Evolutionary conservation across 2,113 vertebrate genomes (phyloP).

Genomic region (Oceanites oceanicus): DNA sequence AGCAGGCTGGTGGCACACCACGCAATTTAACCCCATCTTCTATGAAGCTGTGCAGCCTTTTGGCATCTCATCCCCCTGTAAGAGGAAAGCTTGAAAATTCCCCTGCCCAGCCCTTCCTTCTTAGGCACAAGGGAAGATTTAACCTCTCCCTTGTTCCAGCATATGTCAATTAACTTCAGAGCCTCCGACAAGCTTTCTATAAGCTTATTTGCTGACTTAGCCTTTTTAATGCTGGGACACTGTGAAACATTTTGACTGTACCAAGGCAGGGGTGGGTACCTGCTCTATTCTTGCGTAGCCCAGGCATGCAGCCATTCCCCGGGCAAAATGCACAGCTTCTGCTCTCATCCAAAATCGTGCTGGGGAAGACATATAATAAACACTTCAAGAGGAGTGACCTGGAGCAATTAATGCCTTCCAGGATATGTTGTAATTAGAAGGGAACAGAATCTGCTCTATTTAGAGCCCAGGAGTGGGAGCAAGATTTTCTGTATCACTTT

Average conservation of each 20-base stretch:
- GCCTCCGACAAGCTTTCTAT: background rate
- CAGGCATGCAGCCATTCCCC: background rate
- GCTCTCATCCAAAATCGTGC: background rate
- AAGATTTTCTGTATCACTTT: background rate
- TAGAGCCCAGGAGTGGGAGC: background rate
- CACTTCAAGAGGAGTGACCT: background rate
- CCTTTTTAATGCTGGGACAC: conserved; percentile 1
- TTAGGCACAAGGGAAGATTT: background rate
- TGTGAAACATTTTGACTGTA: background rate
- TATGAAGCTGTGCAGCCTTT: background rate
- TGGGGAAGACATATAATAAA: background rate
- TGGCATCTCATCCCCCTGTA: background rate
- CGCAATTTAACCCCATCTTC: background rate
- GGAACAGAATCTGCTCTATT: background rate
- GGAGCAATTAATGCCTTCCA: background rate
- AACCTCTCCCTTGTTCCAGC: background rate
- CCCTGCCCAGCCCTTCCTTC: background rate
- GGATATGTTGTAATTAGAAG: background rate
- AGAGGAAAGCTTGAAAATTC: background rate
- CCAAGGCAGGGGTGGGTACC: background rate
- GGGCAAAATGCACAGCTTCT: background rate
- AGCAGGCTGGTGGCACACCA: background rate
- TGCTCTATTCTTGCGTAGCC: fast-evolving
- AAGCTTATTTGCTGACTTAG: conserved; percentile 48
- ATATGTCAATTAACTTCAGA: background rate